These are phyloP conservation scores for Pseudoips prasinana DNA, from an alignment of 2,888 invertebrate species.

Conservation along the genomic window DNA sequence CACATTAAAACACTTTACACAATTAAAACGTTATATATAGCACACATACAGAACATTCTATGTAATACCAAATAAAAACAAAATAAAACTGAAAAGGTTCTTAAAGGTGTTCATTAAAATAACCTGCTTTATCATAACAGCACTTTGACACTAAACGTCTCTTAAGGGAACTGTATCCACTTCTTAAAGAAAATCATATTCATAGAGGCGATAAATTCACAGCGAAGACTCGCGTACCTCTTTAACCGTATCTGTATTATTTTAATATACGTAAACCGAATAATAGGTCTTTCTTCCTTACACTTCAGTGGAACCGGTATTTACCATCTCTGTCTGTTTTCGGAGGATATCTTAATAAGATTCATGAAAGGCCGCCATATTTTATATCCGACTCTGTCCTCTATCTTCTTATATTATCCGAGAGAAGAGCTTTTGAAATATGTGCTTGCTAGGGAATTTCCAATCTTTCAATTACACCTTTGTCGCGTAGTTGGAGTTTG, in stretches of 20 bases:
- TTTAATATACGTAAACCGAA: conserved; percentile 79
- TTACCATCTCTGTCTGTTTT: conserved; percentile 72
- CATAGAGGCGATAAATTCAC: conserved; percentile 77
- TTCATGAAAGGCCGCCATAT: conserved; percentile 92
- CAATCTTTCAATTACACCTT: conserved; percentile 80
- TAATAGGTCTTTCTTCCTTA: conserved; percentile 43
- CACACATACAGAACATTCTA: no score
- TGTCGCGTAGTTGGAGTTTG: conserved; percentile 58
- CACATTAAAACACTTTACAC: no score
- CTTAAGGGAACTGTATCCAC: conserved; percentile 65
- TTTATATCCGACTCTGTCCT: conserved; percentile 87
- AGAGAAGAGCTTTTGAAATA: conserved; percentile 76
- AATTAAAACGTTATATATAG: no score
- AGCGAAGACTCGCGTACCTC: conserved; percentile 64
- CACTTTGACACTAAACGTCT: conserved; percentile 59
- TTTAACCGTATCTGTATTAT: conserved; percentile 77
- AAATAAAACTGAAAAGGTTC: no score
- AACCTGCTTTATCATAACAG: conserved; percentile 38
- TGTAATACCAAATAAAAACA: no score
- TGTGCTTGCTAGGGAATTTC: conserved; percentile 79
- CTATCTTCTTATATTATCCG: conserved; percentile 83
- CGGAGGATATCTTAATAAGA: conserved; percentile 90
- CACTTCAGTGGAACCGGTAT: conserved; percentile 25
- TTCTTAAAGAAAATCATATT: conserved; percentile 79
- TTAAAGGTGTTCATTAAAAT: conserved; percentile 4